Conservation (phyloP, 1,140 invertebrate genomes). For the Leptinotarsa undecemlineata region DNA sequence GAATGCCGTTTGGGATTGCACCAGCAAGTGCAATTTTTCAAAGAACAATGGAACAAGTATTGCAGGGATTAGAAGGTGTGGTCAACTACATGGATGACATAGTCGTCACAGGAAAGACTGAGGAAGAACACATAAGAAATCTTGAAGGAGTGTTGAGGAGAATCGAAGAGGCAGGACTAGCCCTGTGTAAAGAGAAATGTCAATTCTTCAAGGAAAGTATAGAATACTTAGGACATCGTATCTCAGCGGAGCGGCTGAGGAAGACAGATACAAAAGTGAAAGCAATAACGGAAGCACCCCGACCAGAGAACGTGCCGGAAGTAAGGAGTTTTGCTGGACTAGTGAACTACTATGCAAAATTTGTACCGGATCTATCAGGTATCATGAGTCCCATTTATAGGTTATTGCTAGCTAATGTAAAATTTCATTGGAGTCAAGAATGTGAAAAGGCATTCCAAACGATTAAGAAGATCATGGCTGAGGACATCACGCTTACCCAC, state of each 20-base stretch:
- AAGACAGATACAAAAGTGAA: conserved; percentile 40
- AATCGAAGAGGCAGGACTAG: conserved; percentile 34
- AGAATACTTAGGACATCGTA: conserved; percentile 35
- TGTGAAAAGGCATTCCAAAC: too few species aligned
- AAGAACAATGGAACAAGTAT: not conserved
- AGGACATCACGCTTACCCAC: not conserved
- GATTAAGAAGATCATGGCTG: not conserved
- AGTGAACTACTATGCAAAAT: not conserved
- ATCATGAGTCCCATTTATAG: not conserved
- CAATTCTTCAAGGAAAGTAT: conserved; percentile 28
- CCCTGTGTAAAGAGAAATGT: conserved; percentile 35
- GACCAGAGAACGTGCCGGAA: not conserved
- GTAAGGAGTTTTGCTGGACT: not conserved
- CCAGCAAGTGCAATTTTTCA: not conserved
- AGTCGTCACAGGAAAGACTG: conserved; percentile 33
- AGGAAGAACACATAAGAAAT: conserved; percentile 32
- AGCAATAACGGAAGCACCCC: conserved; percentile 21
- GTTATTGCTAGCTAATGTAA: not conserved
- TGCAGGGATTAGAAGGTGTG: not conserved
- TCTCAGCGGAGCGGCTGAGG: conserved; percentile 40
- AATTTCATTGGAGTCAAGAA: not conserved
- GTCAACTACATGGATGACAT: conserved; percentile 36
- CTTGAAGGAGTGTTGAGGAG: conserved; percentile 35
- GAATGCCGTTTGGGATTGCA: not conserved
- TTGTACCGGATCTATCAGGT: not conserved